Conservation (phyloP, 1,140 invertebrate genomes). For the Camponotus vicinus region DNA sequence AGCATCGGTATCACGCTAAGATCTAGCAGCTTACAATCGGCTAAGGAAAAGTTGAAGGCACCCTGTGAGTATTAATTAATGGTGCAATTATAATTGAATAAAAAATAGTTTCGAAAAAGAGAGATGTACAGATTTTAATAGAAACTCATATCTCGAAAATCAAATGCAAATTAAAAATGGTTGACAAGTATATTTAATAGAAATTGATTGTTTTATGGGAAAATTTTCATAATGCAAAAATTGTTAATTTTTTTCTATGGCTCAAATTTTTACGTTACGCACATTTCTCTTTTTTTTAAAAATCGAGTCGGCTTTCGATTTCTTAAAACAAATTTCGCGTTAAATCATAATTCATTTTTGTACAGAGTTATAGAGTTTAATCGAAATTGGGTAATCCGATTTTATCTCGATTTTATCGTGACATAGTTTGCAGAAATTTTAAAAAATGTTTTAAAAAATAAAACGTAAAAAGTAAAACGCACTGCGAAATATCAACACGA, state of each 20-base stretch:
- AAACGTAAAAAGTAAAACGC: neutral
- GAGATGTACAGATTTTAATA: no score
- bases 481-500: neutral
- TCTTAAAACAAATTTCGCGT: neutral
- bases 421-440: neutral
- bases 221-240: neutral
- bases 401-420: constrained; percentile 25
- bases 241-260: neutral
- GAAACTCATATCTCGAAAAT: neutral
- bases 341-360: neutral
- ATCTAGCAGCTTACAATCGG: constrained; percentile 66
- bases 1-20: constrained; percentile 73
- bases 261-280: neutral
- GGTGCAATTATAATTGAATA: neutral
- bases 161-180: neutral
- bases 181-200: neutral
- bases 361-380: neutral
- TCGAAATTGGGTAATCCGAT: neutral
- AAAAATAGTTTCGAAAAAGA: neutral
- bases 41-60: constrained; percentile 72
- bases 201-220: neutral
- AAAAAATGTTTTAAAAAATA: neutral
- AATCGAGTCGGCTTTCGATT: neutral
- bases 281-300: neutral
- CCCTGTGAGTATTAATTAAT: constrained; percentile 70